Evolutionary conservation across 2,797 vertebrate species (phyloP).

Genomic region (Falco concolor): DNA sequence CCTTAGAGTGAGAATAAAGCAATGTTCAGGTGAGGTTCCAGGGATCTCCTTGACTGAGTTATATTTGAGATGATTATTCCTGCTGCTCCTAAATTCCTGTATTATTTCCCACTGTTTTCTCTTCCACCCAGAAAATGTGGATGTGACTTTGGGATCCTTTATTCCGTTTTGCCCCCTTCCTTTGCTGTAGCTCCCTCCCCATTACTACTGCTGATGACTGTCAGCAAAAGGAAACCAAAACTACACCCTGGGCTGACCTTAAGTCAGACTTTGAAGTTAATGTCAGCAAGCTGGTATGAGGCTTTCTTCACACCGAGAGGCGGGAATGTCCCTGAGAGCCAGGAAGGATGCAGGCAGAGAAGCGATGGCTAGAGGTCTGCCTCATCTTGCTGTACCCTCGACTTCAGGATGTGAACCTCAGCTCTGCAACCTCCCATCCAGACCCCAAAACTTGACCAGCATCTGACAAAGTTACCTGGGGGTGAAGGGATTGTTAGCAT

Average conservation of each 20-base stretch:
- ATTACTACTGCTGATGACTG: background rate
- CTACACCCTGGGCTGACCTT: background rate
- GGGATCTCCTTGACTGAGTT: background rate
- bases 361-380: background rate
- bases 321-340: accelerated
- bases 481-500: too few species aligned
- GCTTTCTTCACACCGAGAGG: background rate
- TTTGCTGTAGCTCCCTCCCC: background rate
- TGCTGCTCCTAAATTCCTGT: background rate
- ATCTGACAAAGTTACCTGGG: background rate
- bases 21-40: background rate
- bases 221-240: background rate
- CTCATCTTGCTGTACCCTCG: background rate
- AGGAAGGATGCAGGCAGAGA: background rate
- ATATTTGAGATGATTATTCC: background rate
- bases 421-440: background rate
- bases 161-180: background rate
- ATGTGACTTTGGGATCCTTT: background rate
- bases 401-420: background rate
- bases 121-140: background rate
- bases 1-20: background rate
- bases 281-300: background rate
- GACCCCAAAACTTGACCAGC: background rate
- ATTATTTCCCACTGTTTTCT: background rate
- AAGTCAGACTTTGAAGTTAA: background rate